Evolutionary conservation across 2,113 vertebrate species (phyloP), one percentile per base, ranked within the genome.

Genomic region (Grammomys surdaster): DNA sequence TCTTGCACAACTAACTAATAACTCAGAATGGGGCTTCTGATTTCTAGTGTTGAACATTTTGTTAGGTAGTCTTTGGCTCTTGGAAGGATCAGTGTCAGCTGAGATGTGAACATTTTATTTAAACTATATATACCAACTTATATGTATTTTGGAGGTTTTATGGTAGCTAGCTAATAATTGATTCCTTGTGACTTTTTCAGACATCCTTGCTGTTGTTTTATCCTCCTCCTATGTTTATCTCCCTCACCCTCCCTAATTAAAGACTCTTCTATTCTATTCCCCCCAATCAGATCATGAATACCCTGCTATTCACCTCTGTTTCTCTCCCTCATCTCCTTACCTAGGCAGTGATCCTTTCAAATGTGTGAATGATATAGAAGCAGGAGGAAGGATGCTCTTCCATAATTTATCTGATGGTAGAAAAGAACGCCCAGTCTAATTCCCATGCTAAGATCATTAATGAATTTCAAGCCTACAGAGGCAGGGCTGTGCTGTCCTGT

Each of bases 381-480:
- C 1, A 43, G 24, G 46, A 51, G 3, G 58, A 43, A 69, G 36
- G 60, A n/a, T 65, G 48, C 87, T 67, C 81, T 88, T 90, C 70
- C 65, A 75, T 60, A 69, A 67, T 65, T 78, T 63, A 26, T 93
- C 65, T 88, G 81, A 89, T n/a, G 26, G 13, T 85, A 17, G 65
- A 33, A 72, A 85, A 84, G 54, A 85, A 58, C 40, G 20, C 20
- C 48, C 24, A 40, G 4, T 78, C 56, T 93, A 86, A 90, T 93
- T 92, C 89, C 88, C 73, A 54, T 75, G 54, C 58, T 80, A 70
- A 93, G 56, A 93, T 89, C 81, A 76, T 86, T 89, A 93, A 95
- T 87, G 76, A 97, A 92, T 95, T 95, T 87, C 28, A 94, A 88
- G 78, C 77, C 56, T 82, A 46, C 54, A 90, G 91, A 95, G 94